These are phyloP conservation scores for Moxostoma hubbsi DNA, from an alignment of 2,797 vertebrate species.

Conservation along the genomic window DNA sequence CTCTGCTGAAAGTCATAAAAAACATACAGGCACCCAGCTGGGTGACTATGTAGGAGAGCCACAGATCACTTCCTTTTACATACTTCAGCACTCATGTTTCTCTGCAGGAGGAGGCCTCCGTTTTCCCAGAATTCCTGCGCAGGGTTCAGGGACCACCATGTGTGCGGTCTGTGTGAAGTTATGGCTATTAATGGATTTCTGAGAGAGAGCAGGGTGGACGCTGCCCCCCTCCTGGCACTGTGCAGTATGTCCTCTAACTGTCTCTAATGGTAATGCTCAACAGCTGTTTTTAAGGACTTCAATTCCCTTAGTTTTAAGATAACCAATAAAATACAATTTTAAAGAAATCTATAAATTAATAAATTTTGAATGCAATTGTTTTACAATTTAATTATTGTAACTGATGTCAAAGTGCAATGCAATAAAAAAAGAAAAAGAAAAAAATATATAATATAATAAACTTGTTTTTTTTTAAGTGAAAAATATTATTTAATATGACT, in stretches of 20 bases:
- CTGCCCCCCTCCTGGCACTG: slow-evolving; percentile 5
- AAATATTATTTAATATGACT: too few species aligned
- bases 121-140: slow-evolving; percentile 57
- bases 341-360: slow-evolving; percentile 1
- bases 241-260: slow-evolving; percentile 41
- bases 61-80: slow-evolving; percentile 71
- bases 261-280: slow-evolving; percentile 30
- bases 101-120: slow-evolving; percentile 54
- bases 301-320: neutral
- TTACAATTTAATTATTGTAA: neutral
- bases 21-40: slow-evolving; percentile 66
- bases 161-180: slow-evolving; percentile 65
- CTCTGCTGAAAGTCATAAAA: slow-evolving; percentile 56
- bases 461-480: too few species aligned
- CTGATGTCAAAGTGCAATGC: neutral
- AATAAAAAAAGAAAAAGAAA: neutral
- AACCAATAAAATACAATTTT: neutral
- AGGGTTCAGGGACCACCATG: slow-evolving; percentile 68
- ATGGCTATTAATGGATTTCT: slow-evolving; percentile 65
- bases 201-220: slow-evolving; percentile 37
- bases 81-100: slow-evolving; percentile 56
- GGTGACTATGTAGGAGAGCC: slow-evolving; percentile 60
- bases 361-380: neutral
- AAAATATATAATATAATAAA: too few species aligned
- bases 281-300: neutral